Conservation (phyloP, 2,888 invertebrate genomes). For the Aphodius granarius region DNA sequence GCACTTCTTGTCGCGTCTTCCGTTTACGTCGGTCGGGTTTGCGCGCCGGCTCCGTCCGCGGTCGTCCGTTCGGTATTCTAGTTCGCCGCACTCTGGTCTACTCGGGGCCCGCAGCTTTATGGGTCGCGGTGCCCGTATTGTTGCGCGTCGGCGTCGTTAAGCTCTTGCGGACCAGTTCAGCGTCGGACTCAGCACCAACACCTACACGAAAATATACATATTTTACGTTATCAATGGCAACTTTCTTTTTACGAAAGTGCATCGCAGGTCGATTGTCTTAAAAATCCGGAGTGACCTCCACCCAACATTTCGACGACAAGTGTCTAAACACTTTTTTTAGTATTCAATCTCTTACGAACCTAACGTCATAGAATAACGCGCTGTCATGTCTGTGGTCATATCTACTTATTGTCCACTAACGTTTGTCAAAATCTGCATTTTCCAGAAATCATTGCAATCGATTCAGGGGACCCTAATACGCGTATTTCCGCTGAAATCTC, state of each 20-base stretch:
- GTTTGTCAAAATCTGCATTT: no score
- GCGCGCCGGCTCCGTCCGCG: constrained; percentile 7
- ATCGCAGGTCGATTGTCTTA: no score
- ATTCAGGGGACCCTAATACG: no score
- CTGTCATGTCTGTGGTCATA: no score
- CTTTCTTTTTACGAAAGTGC: no score
- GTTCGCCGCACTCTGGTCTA: constrained; percentile 55
- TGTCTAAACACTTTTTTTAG: no score
- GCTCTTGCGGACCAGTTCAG: constrained; percentile 43
- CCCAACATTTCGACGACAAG: neutral
- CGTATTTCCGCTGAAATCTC: no score
- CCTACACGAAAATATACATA: neutral
- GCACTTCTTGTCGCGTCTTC: neutral
- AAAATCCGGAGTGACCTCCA: no score
- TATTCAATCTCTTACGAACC: no score
- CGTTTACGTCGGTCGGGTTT: neutral
- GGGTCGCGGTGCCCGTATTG: constrained; percentile 52
- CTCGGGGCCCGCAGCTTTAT: constrained; percentile 51
- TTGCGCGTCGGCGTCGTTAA: constrained; percentile 54
- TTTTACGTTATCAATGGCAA: neutral
- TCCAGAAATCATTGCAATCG: no score
- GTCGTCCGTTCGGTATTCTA: constrained; percentile 44
- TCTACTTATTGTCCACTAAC: no score
- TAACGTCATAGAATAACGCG: no score
- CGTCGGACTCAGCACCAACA: neutral